Percentiles rank a stretch among this genome's conserved stretches.
These are phyloP conservation scores for Pelobates cultripes DNA, from an alignment of 2,797 vertebrate genomes.

Conservation along the genomic window DNA sequence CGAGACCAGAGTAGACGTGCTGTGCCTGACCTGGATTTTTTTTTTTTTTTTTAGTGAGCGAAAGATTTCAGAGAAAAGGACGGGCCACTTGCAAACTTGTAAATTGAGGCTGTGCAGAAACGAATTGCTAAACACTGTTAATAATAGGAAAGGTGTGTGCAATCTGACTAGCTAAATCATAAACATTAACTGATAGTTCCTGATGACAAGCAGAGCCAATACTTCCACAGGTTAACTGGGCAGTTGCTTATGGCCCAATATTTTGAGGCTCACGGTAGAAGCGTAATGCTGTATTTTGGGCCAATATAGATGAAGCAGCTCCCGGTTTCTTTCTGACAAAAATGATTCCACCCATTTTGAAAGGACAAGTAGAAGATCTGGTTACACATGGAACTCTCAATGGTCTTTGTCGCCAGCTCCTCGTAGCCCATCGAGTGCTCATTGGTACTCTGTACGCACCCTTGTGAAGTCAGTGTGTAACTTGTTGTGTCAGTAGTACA, in stretches of 20 bases:
- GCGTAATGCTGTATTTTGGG: not conserved
- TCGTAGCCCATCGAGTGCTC: no score
- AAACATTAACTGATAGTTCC: not conserved
- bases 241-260: not conserved
- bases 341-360: no score
- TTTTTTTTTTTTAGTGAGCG: not conserved
- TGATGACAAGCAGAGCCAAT: not conserved
- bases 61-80: not conserved
- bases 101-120: not conserved
- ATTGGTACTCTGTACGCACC: no score
- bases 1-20: not conserved
- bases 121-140: not conserved
- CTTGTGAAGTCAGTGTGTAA: no score
- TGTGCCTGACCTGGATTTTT: not conserved
- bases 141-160: not conserved
- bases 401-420: no score
- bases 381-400: no score
- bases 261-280: no score
- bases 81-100: not conserved
- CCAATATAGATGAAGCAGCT: not conserved
- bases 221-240: not conserved
- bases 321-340: no score
- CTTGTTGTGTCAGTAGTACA: no score
- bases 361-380: no score
- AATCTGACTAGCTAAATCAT: not conserved